phyloP scores from a whole-genome alignment of 2,113 vertebrate species.

The Neolamprologus devosi region DNA sequence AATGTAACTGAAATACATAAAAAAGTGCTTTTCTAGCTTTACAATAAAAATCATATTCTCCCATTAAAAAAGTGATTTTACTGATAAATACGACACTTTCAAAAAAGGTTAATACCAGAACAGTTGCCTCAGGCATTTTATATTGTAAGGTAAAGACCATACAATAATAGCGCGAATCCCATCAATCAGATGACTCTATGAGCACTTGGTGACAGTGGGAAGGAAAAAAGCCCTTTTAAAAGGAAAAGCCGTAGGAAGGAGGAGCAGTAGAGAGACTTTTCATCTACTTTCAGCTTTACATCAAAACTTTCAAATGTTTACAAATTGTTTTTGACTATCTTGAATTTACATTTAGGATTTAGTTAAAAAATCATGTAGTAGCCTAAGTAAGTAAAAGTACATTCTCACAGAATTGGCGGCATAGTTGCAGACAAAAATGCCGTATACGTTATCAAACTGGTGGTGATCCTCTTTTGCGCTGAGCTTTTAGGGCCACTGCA shows the following conservation, averaged over 20 bases:
- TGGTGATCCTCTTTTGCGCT: background rate
- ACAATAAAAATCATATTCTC: background rate
- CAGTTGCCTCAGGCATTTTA: background rate
- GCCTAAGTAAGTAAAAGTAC: background rate
- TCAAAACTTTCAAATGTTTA: background rate
- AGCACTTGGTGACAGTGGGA: background rate
- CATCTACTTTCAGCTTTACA: background rate
- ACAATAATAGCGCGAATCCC: background rate
- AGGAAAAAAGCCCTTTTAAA: background rate
- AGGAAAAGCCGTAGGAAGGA: background rate
- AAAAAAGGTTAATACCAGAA: background rate
- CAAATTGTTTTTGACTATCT: background rate
- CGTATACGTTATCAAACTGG: background rate
- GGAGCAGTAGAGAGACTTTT: background rate
- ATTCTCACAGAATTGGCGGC: background rate
- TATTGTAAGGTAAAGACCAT: background rate
- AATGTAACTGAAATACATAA: background rate
- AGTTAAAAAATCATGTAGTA: background rate
- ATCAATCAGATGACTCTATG: background rate
- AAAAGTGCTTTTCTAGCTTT: background rate
- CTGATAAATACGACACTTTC: background rate
- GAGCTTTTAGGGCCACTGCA: background rate
- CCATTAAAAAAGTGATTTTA: background rate
- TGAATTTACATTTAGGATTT: background rate
- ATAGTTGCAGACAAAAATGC: background rate